Percentiles rank a stretch among this genome's conserved stretches.
These are phyloP conservation scores for Sus cebifrons DNA, from an alignment of 2,797 vertebrate genomes.

Conservation along the genomic window DNA sequence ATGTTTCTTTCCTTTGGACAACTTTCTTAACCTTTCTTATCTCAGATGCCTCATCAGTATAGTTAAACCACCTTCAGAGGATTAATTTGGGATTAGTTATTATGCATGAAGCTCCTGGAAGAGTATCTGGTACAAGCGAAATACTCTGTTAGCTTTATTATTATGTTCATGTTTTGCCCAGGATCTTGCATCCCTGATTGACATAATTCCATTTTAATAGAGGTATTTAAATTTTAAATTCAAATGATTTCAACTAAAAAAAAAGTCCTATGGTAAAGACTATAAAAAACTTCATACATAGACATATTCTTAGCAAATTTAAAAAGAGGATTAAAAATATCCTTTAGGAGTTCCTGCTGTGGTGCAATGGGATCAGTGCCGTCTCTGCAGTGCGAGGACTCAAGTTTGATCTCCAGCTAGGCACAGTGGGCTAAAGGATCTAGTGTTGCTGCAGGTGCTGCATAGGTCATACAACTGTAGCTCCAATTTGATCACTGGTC, in stretches of 20 bases:
- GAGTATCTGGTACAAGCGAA: neutral
- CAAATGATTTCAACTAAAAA: neutral
- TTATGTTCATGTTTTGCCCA: neutral
- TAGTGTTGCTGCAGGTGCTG: no score
- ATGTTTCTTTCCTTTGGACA: neutral
- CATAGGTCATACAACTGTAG: no score
- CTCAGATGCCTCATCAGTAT: neutral
- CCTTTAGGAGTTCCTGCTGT: no score
- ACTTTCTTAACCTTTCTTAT: neutral
- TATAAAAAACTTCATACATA: neutral
- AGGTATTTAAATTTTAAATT: constrained; percentile 25
- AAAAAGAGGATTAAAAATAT: neutral
- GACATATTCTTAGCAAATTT: constrained; percentile 15
- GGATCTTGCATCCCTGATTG: neutral
- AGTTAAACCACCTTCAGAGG: neutral
- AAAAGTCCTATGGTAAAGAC: neutral
- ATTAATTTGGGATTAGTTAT: neutral
- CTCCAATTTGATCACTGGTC: no score
- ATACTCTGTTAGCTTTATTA: neutral
- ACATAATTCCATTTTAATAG: constrained; percentile 19
- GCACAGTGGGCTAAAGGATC: no score
- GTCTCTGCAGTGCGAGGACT: no score
- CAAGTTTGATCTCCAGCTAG: no score
- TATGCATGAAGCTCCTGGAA: neutral
- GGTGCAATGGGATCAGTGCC: no score